A percentile compares a stretch with the other conserved stretches of the same genome.
Evolutionary conservation across 2,797 vertebrate species (phyloP).

Genomic region (Molossus alvarezi): DNA sequence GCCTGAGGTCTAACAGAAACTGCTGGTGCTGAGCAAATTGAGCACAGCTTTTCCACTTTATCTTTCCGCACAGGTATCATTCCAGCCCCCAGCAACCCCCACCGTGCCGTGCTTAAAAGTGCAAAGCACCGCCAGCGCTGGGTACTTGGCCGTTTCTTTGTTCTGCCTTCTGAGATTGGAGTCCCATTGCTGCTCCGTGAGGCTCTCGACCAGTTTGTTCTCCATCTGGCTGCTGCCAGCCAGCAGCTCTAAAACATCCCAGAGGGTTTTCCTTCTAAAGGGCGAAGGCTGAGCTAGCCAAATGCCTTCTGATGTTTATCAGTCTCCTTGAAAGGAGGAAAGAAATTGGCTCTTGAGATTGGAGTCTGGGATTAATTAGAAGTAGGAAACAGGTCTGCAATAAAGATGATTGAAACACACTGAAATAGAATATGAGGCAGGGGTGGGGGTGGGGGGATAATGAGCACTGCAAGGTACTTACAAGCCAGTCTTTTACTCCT

Average conservation of each 20-base stretch:
- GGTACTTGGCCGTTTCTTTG: background rate
- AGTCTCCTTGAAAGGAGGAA: background rate
- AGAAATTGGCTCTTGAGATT: slow-evolving; percentile 35
- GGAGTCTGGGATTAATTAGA: slow-evolving; percentile 52
- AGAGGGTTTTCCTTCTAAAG: background rate
- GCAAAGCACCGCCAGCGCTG: background rate
- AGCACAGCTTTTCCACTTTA: background rate
- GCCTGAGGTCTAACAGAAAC: background rate
- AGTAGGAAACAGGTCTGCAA: slow-evolving; percentile 28
- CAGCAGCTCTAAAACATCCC: background rate
- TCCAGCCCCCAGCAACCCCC: background rate
- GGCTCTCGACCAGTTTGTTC: background rate
- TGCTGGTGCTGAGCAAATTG: background rate
- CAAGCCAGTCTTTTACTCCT: background rate
- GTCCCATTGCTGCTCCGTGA: slow-evolving; percentile 6
- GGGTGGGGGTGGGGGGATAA: background rate
- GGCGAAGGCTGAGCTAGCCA: background rate
- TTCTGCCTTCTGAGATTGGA: background rate
- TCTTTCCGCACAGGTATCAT: background rate
- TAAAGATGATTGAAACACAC: background rate
- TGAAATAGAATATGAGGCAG: background rate
- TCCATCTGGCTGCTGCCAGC: background rate
- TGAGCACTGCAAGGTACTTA: background rate
- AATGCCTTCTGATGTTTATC: slow-evolving; percentile 13
- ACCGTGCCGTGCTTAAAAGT: background rate